Percentiles rank a stretch among this genome's conserved stretches.
phyloP scores from a whole-genome alignment of 2,797 vertebrate genomes.

The Chloroceryle amazona region DNA sequence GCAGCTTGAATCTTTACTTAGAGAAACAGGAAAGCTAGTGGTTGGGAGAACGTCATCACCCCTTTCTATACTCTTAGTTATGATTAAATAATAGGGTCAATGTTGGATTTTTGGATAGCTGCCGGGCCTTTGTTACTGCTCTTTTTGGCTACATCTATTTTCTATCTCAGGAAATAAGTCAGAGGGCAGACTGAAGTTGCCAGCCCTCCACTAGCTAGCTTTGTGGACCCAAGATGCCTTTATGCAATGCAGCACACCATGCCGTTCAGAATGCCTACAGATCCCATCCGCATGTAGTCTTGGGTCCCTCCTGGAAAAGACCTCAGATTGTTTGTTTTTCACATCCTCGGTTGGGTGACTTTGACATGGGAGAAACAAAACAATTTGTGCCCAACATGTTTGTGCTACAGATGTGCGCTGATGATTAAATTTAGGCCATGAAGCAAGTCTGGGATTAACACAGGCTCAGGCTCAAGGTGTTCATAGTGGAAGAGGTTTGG shows the following conservation, averaged over 20 bases:
- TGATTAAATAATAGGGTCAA: background rate
- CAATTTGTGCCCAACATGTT: background rate
- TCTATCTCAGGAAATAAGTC: constrained; percentile 66
- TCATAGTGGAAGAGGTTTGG: background rate
- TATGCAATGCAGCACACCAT: background rate
- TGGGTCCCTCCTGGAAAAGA: background rate
- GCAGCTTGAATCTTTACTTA: background rate
- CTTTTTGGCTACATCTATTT: constrained; percentile 25
- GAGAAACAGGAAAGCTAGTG: background rate
- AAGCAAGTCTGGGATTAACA: background rate
- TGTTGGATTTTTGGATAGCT: constrained; percentile 13
- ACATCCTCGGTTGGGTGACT: no score
- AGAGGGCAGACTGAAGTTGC: background rate
- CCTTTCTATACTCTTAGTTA: background rate
- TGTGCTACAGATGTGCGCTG: background rate
- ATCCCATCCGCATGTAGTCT: background rate
- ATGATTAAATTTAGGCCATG: background rate
- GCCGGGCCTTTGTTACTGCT: constrained; percentile 30
- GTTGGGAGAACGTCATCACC: background rate
- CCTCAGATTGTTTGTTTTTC: background rate
- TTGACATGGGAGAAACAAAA: fast-evolving
- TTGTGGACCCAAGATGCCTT: background rate
- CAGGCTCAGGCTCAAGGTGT: background rate
- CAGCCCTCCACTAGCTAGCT: background rate
- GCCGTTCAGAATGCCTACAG: background rate